Evolutionary conservation across 2,113 vertebrate genomes (phyloP).

Genomic region (Myodes glareolus): DNA sequence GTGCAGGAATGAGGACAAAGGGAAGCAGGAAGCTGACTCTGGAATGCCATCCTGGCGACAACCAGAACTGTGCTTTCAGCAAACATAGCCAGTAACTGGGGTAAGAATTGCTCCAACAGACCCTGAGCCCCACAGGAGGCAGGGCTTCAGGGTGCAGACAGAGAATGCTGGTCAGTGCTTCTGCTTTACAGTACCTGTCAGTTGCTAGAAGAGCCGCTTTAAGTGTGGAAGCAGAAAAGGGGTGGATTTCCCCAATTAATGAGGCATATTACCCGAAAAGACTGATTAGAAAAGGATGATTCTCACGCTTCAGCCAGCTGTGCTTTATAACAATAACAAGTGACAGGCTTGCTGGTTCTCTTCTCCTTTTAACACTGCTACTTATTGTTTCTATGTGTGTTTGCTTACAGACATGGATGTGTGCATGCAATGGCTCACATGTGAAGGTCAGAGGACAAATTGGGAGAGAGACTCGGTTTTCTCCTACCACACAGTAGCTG

Average conservation of each 20-base stretch:
- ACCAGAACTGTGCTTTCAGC: constrained; percentile 63
- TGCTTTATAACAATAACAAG: background rate
- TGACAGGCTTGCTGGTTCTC: constrained; percentile 1
- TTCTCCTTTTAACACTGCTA: background rate
- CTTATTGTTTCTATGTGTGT: background rate
- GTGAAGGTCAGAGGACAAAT: background rate
- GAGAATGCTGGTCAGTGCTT: constrained; percentile 46
- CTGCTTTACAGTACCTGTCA: background rate
- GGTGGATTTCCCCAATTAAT: constrained; percentile 19
- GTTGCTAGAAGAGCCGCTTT: constrained; percentile 26
- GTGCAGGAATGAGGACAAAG: constrained; percentile 78
- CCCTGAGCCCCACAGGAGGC: background rate
- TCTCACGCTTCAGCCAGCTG: constrained; percentile 66
- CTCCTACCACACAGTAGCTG: background rate
- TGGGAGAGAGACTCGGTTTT: background rate
- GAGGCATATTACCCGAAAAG: constrained; percentile 64
- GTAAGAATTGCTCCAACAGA: background rate
- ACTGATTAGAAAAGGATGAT: constrained; percentile 61
- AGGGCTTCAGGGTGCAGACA: constrained; percentile 38
- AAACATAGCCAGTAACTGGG: constrained; percentile 38
- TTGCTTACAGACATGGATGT: background rate
- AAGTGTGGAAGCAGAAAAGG: constrained; percentile 65
- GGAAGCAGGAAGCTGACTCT: constrained; percentile 70
- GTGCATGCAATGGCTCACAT: background rate
- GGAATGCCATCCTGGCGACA: constrained; percentile 46